Base-by-base conservation (phyloP, 2,797 vertebrate genomes). In the Gymnoscopelus braueri region DNA sequence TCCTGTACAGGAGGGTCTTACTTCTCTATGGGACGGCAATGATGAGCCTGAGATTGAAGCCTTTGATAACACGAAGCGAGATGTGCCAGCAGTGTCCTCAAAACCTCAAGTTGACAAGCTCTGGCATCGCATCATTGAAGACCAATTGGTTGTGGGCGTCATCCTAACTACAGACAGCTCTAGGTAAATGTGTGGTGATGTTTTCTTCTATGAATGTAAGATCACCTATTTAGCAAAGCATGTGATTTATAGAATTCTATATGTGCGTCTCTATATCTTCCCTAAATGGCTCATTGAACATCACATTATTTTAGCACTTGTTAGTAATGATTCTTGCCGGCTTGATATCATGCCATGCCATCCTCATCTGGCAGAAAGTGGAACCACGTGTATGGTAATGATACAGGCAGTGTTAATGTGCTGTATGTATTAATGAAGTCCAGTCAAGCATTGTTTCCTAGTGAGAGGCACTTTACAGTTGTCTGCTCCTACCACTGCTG, bases 11-110 rank as follows among this genome's bases (percentile, higher is more conserved):
- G 96, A 95, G 84, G 91, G 87, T 69, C 95, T 99, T 74, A 87
- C 95, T 67, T 91, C 94, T 87, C 93, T 99, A 75, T 97, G 95
- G 95, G 95, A 96, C 84, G 91, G 94, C 50, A 90, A 90, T 74
- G 94, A 94, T 74, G 89, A 92, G 70, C 87, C 87, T 76, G 82
- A 81, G 54, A 78, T 85, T 54, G 82, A 91, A 56, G 56, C 75
- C 51, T 29, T 60, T 8, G 67, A 81, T 67, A 82, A 70, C 0
- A 67, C 85, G 86, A 87, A 60, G 63, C 79, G 74, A 72, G 83
- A 82, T 15, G 35, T 65, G 72, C 71, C 85, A 64, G 69, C 63
- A 4, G 57, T 86, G 72, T 79, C 84, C 71, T 83, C 89, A 74
- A 83, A 88, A 79, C 88, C 93, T 67, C 81, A 91, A 74, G 78